Conservation (phyloP, 2,797 vertebrate species). For the Selene dorsalis region DNA sequence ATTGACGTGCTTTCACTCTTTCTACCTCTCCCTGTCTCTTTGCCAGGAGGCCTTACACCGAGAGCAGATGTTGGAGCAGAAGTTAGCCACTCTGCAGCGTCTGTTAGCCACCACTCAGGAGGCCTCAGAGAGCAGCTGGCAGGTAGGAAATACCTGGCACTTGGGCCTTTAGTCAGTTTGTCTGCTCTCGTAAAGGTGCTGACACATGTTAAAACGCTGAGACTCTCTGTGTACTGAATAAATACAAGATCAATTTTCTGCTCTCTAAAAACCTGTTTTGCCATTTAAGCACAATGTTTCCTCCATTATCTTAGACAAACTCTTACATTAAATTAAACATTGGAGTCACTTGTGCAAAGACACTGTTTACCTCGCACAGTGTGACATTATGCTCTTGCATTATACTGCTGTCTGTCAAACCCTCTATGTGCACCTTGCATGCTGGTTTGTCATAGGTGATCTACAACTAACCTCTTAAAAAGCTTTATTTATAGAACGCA, state of each 20-base stretch:
- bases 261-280: not conserved
- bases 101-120: slow-evolving; percentile 96
- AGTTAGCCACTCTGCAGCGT: slow-evolving; percentile 97
- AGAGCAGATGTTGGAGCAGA: slow-evolving; percentile 99
- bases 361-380: not conserved
- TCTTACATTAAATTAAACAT: not conserved
- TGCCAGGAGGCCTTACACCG: slow-evolving; percentile 98
- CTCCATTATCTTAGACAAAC: not conserved
- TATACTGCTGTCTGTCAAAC: not conserved
- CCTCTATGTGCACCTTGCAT: not conserved
- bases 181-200: not conserved
- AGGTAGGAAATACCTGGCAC: slow-evolving; percentile 82
- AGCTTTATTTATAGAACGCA: not conserved
- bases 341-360: not conserved
- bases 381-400: not conserved
- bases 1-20: not conserved
- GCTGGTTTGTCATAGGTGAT: not conserved
- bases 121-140: slow-evolving; percentile 99
- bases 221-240: not conserved
- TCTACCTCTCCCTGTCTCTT: slow-evolving; percentile 2
- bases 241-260: not conserved
- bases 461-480: not conserved
- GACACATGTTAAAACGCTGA: not conserved
- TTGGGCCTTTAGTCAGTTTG: not conserved
- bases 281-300: not conserved